Evolutionary conservation across 2,113 vertebrate genomes (phyloP), one percentile per base, ranked within the genome.

Genomic region (Ammodytes dubius): DNA sequence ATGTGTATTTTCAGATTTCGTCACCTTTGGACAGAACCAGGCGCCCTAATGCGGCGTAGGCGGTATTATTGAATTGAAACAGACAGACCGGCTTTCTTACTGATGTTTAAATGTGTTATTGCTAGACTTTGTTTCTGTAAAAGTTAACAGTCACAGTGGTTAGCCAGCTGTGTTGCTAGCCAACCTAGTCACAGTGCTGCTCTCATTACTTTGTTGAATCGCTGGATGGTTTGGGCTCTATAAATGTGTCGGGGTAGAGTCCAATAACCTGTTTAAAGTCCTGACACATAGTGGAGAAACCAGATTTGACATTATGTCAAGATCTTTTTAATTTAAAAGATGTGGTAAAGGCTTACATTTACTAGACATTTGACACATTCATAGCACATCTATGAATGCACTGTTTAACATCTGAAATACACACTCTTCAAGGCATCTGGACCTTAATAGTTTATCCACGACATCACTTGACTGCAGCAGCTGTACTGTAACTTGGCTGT

Each of bases 341-440:
- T 3, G 46, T 79, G 91, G 74, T 80, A 83, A 88, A 82, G 49
- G 54, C 83, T 77, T 56, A 82, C 42, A 50, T 90, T 90, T 87
- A 90, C 87, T 73, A 82, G 88, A 91, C 79, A 77, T 85, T 81
- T 89, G 89, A 92, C 88, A 89, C 85, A 76, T 90, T 92, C 77
- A 88, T 89, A 86, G 83, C 81, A 91, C 84, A 81, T 87, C 84
- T 57, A 88, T 82, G 87, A 88, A 88, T 77, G 81, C 77, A 70
- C 42, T 63, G 57, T 56, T 70, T 70, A 40, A 92, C 88, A 91
- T 85, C 89, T 89, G 83, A 74, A 61, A 78, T 64, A 70, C 81
- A 82, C 74, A 86, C 67, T 59, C 61, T 27, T 89, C 74, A 56
- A 46, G 81, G 74, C 88, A 89, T 88, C 87, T 89, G 85, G 83